Evolutionary conservation across 2,888 invertebrate genomes (phyloP).

Genomic region (Tetropium fuscum): DNA sequence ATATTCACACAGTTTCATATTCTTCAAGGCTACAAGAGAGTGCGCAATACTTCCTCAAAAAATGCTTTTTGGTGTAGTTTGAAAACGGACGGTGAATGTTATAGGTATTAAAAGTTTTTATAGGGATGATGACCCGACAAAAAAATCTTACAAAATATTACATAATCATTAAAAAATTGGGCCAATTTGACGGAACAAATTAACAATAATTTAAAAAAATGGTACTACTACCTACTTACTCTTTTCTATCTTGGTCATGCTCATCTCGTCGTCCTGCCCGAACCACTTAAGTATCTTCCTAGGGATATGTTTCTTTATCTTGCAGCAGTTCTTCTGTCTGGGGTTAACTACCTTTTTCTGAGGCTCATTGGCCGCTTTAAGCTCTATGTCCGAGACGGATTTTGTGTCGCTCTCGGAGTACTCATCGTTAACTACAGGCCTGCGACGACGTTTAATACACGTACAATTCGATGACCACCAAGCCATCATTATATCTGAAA

Average conservation of each 20-base stretch:
- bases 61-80: too few species aligned
- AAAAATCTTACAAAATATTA: too few species aligned
- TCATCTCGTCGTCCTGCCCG: constrained; percentile 75
- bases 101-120: too few species aligned
- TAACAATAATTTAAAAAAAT: too few species aligned
- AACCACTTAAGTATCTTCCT: constrained; percentile 75
- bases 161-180: too few species aligned
- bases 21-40: too few species aligned
- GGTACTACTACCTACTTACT: constrained; percentile 76
- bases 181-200: too few species aligned
- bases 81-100: too few species aligned
- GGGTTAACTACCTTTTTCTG: constrained; percentile 66
- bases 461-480: constrained; percentile 46
- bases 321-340: constrained; percentile 43
- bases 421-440: constrained; percentile 65
- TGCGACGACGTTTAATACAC: constrained; percentile 44
- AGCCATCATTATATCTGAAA: constrained; percentile 41
- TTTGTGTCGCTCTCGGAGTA: constrained; percentile 54
- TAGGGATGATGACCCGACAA: too few species aligned
- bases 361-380: constrained; percentile 64
- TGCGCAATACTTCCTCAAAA: too few species aligned
- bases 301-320: constrained; percentile 66
- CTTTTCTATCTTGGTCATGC: constrained; percentile 83
- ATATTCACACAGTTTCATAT: too few species aligned
- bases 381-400: constrained; percentile 68